Evolutionary conservation across 53 echinoderm and acorn worm genomes (phyloP).

Genomic region (Stichopus horrens): DNA sequence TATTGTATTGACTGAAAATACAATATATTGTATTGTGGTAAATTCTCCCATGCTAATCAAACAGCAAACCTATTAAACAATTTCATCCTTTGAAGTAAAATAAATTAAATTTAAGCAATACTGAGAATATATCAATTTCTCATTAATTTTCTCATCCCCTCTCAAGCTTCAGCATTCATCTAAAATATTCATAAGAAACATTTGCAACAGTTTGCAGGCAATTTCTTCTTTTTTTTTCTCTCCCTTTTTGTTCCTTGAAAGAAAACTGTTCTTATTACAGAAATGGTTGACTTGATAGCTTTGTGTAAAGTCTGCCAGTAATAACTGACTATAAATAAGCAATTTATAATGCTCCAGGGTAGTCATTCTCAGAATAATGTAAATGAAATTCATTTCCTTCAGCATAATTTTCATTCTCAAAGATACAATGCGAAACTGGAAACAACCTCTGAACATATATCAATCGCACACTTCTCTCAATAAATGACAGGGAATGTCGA

Average conservation of each 20-base stretch:
- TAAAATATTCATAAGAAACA: neutral
- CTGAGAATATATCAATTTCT: conserved; percentile 23
- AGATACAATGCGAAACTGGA: neutral
- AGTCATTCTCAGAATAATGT: conserved; percentile 2
- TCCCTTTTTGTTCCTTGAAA: neutral
- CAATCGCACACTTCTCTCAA: neutral
- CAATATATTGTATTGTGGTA: neutral
- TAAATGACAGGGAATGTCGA: neutral
- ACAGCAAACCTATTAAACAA: neutral
- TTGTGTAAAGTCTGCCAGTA: neutral
- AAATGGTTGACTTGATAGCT: neutral
- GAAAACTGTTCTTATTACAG: neutral
- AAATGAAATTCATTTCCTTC: conserved; percentile 45
- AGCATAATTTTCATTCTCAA: neutral
- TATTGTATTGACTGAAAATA: neutral
- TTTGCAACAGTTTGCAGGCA: neutral
- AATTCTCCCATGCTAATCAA: neutral
- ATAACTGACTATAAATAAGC: conserved; percentile 23
- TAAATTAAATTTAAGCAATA: conserved; percentile 7
- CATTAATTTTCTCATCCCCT: conserved; percentile 22
- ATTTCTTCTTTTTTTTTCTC: neutral
- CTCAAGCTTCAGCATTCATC: neutral
- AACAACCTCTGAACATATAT: neutral
- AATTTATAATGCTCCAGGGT: conserved; percentile 40
- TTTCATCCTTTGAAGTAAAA: neutral